Evolutionary conservation across 2,888 invertebrate genomes (phyloP), one percentile per base, ranked within the genome.

Genomic region (Ornithoptera alexandrae): DNA sequence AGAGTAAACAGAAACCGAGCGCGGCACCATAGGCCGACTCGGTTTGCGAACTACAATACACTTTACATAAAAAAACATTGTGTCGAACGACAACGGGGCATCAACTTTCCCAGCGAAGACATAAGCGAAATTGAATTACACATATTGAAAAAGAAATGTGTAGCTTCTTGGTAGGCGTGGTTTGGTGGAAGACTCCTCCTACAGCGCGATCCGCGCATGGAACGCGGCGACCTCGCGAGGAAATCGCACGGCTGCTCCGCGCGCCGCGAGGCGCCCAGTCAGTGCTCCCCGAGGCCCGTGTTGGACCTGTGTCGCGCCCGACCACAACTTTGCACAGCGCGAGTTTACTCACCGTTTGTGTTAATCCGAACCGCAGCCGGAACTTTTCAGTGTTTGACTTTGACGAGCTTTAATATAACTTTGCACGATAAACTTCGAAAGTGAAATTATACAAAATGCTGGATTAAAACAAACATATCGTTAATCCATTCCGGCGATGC

Each of bases 91-190:
- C 92, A 92, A 90, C 91, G 88, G 89, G 88, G 90, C 91, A 91
- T 92, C 92, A 92, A 92, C 90, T 92, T 92, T 90, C 90, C 91
- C 90, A 90, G 92, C 92, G 90, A 92, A 92, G 92, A 92, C 92
- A 92, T 92, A 92, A 92, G 91, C 91, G 90, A 92, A 92, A 92
- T 92, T 92, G 92, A 92, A 92, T 92, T 92, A 92, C 92, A 92
- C 91, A 91, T 92, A 92, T 92, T 92, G 92, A 92, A 92, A 92
- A 92, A 92, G 92, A 92, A 92, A 92, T 91, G 92, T 92, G 92
- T 88, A 91, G 91, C 90, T 90, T 82, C 92, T 92, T 90, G 85
- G 92, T 90, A 89, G 92, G 92, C 92, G 92, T 90, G 92, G 91
- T 88, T 89, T 87, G 77, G 79, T 75, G 64, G 74, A 87, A 87